Evolutionary conservation across 37 sponge, comb jelly and placozoan genomes (phyloP), one percentile per base, ranked within the genome.

Genomic region (Halichondria panicea): DNA sequence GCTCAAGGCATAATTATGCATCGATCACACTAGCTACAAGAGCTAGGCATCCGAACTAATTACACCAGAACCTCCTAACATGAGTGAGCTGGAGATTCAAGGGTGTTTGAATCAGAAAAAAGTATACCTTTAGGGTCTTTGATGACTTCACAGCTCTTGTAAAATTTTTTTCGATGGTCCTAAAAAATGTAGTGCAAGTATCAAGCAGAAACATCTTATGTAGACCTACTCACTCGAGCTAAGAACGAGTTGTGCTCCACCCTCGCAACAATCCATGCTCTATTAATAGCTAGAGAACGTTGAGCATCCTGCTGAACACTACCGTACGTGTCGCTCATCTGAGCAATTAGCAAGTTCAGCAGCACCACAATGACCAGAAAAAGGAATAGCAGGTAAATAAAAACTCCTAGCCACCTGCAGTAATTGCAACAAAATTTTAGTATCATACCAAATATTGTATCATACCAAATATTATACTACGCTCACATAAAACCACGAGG

Each of bases 271-370:
- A 85, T 90, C 86, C 77, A 80, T 13, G 91, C 91, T 21, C 91
- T 72, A 32, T 74, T 88, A 36, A 85, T 45, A 8, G 43, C 75
- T 27, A 90, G 77, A 27, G 89, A 81, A 28, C 85, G 33, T 72
- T 90, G 91, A n/a, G 91, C 91, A 46, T 90, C 91, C 18, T 64
- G 70, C 73, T 85, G 86, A 33, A 90, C 91, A 61, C 72, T 90
- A 22, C 64, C 53, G 65, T 81, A 90, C 22, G 91, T 90, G 77
- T 90, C 91, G 24, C 69, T 44, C 85, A 90, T 78, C 56, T 88
- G 81, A 2, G 91, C 91, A 66, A 91, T 91, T 60, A 91, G 66
- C 66, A 91, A 36, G 77, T 91, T 91, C 19, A 91, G 75, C 45
- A 91, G 56, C n/a, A 91, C 75, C 21, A 86, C 87, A 27, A 81